Evolutionary conservation across 2,113 vertebrate species (phyloP).

Genomic region (Antechinus stuartii): DNA sequence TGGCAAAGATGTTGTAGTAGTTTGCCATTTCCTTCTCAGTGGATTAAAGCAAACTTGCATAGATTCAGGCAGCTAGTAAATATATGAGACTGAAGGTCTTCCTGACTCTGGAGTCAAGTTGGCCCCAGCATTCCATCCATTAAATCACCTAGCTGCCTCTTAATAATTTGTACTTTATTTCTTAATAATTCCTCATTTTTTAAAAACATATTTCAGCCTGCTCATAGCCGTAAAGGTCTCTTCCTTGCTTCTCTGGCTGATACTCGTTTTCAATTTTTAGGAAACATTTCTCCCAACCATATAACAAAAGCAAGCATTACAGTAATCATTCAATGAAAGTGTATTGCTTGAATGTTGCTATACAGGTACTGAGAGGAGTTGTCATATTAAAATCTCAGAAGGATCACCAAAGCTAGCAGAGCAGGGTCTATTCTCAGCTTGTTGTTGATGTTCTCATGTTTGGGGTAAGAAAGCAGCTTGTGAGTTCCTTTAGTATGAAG

Average conservation of each 20-base stretch:
- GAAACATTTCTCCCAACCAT: not conserved
- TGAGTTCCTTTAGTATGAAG: not conserved
- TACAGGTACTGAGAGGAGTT: not conserved
- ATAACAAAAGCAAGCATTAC: not conserved
- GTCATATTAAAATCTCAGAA: not conserved
- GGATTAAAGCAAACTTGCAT: too few relatives aligned
- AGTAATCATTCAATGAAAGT: not conserved
- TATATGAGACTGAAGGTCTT: too few relatives aligned
- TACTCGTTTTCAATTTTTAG: not conserved
- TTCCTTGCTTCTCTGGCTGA: not conserved
- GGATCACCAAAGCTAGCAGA: not conserved
- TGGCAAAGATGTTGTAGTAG: too few relatives aligned
- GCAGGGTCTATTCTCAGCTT: not conserved
- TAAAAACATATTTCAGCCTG: not conserved
- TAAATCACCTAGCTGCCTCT: too few relatives aligned
- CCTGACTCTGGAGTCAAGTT: too few relatives aligned
- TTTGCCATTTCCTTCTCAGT: too few relatives aligned
- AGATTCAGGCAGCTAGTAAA: too few relatives aligned
- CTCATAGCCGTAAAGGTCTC: not conserved
- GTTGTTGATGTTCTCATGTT: not conserved
- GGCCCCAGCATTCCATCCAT: too few relatives aligned
- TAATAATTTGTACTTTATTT: not conserved
- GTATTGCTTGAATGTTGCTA: not conserved
- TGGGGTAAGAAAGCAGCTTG: not conserved
- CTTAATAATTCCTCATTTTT: not conserved